Evolutionary conservation across 2,888 invertebrate genomes (phyloP), one percentile per base, ranked within the genome.

Genomic region (Melinaea marsaeus): DNA sequence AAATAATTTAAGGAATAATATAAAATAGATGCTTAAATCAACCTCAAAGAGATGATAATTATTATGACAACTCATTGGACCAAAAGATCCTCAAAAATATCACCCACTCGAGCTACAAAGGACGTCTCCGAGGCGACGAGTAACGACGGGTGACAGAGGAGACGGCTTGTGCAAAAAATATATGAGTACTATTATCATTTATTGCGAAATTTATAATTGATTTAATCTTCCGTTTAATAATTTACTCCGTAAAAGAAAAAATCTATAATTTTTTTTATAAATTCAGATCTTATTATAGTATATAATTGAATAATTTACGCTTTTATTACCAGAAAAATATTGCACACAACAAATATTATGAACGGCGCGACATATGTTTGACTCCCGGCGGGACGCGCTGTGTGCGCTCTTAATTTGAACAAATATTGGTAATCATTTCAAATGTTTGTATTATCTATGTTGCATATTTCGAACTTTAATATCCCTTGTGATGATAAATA

Each of bases 391-490:
- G 71, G 72, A 64, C 61, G 48, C 65, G 51, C 42, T 67, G 71
- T 72, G 73, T 74, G 74, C 74, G 54, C 70, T 63, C 66, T 67
- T 71, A 74, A 75, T 74, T 73, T 65, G 67, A 65, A 63, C 75
- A 74, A 79, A 80, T 74, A 77, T 79, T 69, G 66, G 58, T 60
- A 62, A 71, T 73, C 66, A 72, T 72, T 72, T 68, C 69, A 72
- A 68, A 66, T 74, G 74, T 73, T 76, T 73, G 69, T 9, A 9
- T 42, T 32, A 51, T 51, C 51, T 51, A 51, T 32, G 51, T 51
- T 32, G 32, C 51, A 51, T 32, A 3, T 32, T 51, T 3, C 9
- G 7, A 32, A 2, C 51, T 42, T 42, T 9, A 42, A 42, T 42
- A 51, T 32, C 51, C 48, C 48, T 32, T 51, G 7, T 9, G 51